These are phyloP conservation scores for Aplidium turbinatum DNA, from an alignment of 23 tunicate genomes.

Conservation along the genomic window DNA sequence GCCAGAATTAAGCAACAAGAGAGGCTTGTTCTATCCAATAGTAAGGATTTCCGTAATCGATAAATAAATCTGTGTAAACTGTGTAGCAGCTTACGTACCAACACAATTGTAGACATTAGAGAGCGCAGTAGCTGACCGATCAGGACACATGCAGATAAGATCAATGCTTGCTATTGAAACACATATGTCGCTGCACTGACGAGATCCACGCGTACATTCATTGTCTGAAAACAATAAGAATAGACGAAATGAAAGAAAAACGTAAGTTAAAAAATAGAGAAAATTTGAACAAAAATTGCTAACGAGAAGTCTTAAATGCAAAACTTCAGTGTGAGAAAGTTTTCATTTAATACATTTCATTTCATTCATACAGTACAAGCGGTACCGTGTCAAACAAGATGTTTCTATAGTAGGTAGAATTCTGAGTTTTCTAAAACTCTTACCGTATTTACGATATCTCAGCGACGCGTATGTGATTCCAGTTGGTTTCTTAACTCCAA, in stretches of 20 bases:
- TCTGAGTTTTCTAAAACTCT: no score
- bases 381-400: no score
- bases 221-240: neutral
- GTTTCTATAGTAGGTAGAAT: no score
- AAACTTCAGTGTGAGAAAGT: no score
- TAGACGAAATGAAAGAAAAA: neutral
- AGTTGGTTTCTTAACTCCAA: constrained; percentile 75
- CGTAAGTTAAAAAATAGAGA: neutral
- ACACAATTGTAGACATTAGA: constrained; percentile 74
- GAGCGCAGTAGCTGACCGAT: constrained; percentile 49
- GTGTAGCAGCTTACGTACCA: no score
- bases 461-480: constrained; percentile 64
- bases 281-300: neutral
- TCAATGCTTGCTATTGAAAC: constrained; percentile 58
- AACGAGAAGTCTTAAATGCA: neutral
- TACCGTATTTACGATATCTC: constrained; percentile 1
- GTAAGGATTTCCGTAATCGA: no score
- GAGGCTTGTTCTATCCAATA: no score
- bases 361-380: no score
- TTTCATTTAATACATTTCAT: no score
- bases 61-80: no score
- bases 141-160: constrained; percentile 82
- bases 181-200: constrained; percentile 74
- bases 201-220: constrained; percentile 3
- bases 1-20: no score